Evolutionary conservation across 1,140 invertebrate genomes (phyloP), one percentile per base, ranked within the genome.

Genomic region (Augochlora pura): DNA sequence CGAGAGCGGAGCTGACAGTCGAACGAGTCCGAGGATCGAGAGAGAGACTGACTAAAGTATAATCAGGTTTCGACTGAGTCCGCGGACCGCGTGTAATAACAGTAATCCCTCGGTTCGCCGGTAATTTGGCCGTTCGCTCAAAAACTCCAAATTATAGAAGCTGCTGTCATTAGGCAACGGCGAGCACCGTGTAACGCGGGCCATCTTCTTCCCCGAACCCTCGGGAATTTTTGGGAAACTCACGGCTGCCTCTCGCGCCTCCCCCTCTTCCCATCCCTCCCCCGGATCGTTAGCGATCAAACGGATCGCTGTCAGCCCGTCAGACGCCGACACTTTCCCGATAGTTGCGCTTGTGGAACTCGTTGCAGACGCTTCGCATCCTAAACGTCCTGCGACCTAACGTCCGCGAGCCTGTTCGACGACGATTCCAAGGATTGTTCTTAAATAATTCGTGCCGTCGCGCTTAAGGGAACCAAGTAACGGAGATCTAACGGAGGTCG

Each of bases 61-160:
- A 92, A 91, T 92, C 90, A 91, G 91, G 87, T 88, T 91, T 88
- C 88, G 90, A 89, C 89, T 89, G 90, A 90, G 86, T 90, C 89
- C 85, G 91, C 80, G 86, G 88, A n/a, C 88, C 87, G 87, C 84
- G 84, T 88, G 91, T 92, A 93, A 93, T 92, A 93, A 93, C 91
- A 92, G 92, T 92, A 92, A 92, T 92, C 89, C 91, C 87, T 90
- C 85, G 86, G 87, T 91, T 86, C 88, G 86, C 78, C 90, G 83
- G 91, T 91, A 92, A 92, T 92, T 92, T 92, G 87, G 88, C 88
- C 86, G 91, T 91, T 92, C 88, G 88, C 89, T 91, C 89, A 88
- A 92, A 91, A 91, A 90, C 89, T 90, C 91, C 89, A 93, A 93
- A 92, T 93, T 93, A 92, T 92, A 92, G 91, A 91, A 92, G 91